These are phyloP conservation scores for Mya arenaria DNA, from an alignment of 1,140 invertebrate genomes.

Conservation along the genomic window DNA sequence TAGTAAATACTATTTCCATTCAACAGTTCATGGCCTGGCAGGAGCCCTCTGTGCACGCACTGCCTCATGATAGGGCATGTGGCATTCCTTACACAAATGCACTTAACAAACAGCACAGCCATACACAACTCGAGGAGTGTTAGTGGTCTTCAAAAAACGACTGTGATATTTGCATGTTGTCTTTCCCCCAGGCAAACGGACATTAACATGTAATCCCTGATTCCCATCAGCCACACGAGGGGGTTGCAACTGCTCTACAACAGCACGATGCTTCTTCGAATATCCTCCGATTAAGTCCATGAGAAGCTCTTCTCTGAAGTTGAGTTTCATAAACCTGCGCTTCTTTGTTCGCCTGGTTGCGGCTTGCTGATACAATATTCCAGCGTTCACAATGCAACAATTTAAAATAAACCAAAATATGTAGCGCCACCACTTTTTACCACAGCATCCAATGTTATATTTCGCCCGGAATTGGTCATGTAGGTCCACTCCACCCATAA, in stretches of 20 bases:
- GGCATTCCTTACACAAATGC: neutral
- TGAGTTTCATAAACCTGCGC: too few species aligned
- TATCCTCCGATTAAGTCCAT: neutral
- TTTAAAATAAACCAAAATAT: constrained; percentile 16
- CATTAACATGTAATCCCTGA: neutral
- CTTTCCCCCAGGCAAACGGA: neutral
- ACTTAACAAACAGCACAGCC: constrained; percentile 21
- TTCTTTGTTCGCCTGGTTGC: neutral
- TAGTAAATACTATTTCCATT: too few species aligned
- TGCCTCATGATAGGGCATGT: too few species aligned
- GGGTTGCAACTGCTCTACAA: neutral
- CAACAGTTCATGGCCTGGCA: too few species aligned
- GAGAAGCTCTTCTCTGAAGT: neutral
- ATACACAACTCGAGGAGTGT: neutral
- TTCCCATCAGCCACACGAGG: neutral
- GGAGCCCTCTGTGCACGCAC: too few species aligned
- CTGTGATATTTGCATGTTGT: constrained; percentile 8
- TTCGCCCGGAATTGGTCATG: constrained; percentile 9
- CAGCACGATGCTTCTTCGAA: neutral
- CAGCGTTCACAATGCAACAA: constrained; percentile 12
- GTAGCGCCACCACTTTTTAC: constrained; percentile 19
- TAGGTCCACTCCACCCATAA: constrained; percentile 19
- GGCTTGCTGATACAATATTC: neutral
- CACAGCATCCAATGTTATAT: neutral
- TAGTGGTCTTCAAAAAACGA: neutral